phyloP scores from a whole-genome alignment of 2,888 invertebrate genomes.

The Xestia sexstrigata region DNA sequence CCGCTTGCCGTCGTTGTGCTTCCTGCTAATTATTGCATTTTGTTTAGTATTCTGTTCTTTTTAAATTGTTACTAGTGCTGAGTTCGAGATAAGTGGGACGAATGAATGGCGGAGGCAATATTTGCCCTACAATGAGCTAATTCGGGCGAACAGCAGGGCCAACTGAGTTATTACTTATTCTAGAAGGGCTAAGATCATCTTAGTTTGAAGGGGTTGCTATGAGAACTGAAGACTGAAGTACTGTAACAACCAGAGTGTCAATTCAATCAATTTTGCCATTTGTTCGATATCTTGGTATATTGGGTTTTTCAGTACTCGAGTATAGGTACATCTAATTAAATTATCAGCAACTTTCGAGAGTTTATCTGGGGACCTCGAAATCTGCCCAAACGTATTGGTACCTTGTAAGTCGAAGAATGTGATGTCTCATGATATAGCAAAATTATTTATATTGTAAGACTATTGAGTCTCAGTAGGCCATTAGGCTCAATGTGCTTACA shows the following conservation, averaged over 20 bases:
- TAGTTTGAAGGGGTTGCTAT: background rate
- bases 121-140: background rate
- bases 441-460: background rate
- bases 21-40: conserved; percentile 74
- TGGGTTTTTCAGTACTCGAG: background rate
- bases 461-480: background rate
- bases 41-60: conserved; percentile 15
- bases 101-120: background rate
- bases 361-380: background rate
- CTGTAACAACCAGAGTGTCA: background rate
- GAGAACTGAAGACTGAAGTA: background rate
- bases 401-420: background rate
- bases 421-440: background rate
- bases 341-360: background rate
- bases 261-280: background rate
- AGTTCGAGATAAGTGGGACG: background rate
- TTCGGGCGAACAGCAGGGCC: background rate
- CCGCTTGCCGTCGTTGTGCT: conserved; percentile 94
- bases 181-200: background rate
- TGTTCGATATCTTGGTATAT: background rate
- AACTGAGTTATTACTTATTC: background rate
- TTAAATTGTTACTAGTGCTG: background rate
- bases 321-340: background rate
- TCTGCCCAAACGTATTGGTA: background rate
- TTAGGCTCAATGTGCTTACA: no score